Evolutionary conservation across 1,140 invertebrate species (phyloP), one percentile per base, ranked within the genome.

Genomic region (Octopus sinensis): DNA sequence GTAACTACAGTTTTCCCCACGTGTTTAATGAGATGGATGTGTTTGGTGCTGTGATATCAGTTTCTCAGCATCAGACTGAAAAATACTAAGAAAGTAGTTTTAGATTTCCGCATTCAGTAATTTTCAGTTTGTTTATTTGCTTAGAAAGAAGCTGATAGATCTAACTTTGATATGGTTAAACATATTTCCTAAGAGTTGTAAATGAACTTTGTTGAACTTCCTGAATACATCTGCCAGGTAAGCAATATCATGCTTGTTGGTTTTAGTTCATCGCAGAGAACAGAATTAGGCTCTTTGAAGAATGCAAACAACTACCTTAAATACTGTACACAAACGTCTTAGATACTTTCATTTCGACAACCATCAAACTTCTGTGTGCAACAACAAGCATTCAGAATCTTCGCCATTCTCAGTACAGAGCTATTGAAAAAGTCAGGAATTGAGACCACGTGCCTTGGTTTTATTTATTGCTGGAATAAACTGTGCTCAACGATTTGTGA

Each of bases 341-440:
- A 68, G 62, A n/a, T 13, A 2, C 12, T 68, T 68, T 68, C 62
- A 1, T 12, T 68, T 68, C 3, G 62, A 68, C 62, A 68, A n/a
- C 62, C 62, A 68, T 68, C n/a, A 2, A 68, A 68, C 62, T 68
- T 68, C 62, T 68, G 62, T 68, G 62, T 68, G 62, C 62, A 68
- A 68, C 62, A 68, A n/a, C 62, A 68, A 68, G n/a, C 62, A 68
- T 68, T 68, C 62, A 68, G n/a, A 68, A 68, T 68, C 62, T 68
- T 68, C 62, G 12, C n/a, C 62, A 68, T 68, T 68, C 3, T 68
- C 62, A 68, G 62, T 68, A 3, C 62, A 68, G 62, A 68, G 62
- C 62, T 68, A n/a, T 68, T 68, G 62, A 68, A 68, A 68, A 43
- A 43, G 30, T 43, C 62, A 68, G 62, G 62, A 68, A 68, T 68